Conservation (phyloP, 2,888 invertebrate species). For the Drosophila maculinotata region DNA sequence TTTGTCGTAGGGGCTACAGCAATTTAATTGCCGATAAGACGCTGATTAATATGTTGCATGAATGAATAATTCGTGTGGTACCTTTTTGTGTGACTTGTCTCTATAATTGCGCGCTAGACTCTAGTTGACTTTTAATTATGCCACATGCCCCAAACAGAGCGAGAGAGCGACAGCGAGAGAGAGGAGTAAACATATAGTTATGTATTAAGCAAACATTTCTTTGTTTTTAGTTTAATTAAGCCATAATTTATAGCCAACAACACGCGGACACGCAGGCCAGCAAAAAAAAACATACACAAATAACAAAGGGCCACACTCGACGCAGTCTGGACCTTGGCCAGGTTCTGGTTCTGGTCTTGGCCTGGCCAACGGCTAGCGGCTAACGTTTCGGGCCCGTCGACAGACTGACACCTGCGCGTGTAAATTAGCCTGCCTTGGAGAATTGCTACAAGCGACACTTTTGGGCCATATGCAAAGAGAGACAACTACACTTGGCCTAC, state of each 20-base stretch:
- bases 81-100: conserved; percentile 19
- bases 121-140: conserved; percentile 49
- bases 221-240: conserved; percentile 74
- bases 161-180: background rate
- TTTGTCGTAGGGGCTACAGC: conserved; percentile 33
- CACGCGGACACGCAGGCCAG: conserved; percentile 73
- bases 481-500: background rate
- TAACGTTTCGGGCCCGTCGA: conserved; percentile 28
- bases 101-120: conserved; percentile 45
- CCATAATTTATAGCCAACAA: conserved; percentile 77
- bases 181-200: conserved; percentile 26
- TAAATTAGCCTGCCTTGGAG: conserved; percentile 58
- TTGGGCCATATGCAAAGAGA: conserved; percentile 50
- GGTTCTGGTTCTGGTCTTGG: conserved; percentile 7
- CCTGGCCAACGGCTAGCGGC: conserved; percentile 9
- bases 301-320: conserved; percentile 67
- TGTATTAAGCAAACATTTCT: conserved; percentile 48
- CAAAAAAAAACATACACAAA: conserved; percentile 14
- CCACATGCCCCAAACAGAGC: background rate
- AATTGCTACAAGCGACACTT: conserved; percentile 54
- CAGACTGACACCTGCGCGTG: conserved; percentile 73
- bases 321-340: conserved; percentile 6
- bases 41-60: conserved; percentile 67
- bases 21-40: conserved; percentile 58
- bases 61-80: conserved; percentile 32